Base-by-base conservation (phyloP, 2,113 vertebrate genomes). In the Danionella cerebrum region DNA sequence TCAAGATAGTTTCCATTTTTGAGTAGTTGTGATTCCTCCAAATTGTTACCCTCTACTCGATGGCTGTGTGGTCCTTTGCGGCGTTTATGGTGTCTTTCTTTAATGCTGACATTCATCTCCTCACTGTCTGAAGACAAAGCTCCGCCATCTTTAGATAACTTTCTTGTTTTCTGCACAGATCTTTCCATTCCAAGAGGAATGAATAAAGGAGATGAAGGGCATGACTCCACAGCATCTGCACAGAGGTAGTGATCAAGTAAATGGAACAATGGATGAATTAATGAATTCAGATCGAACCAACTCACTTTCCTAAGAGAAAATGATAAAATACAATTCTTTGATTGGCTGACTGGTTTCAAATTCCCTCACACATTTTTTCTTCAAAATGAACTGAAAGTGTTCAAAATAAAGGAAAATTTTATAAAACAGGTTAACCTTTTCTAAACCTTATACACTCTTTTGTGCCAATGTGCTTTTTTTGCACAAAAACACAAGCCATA, bases 201-300 rank as follows among this genome's bases (percentile, higher is more conserved):
- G 44, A 89, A 89, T 31, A 87, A 70, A 50, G 85, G 83, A 13
- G 86, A 85, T 35, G 87, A 88, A 45, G 78, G 74, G 60, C 82
- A 72, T 1, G 81, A 84, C 25, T 84, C 80, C 0, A 35, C 4
- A 27, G 67, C 25, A 63, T 71, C 84, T 85, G 70, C 5, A 22
- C 24, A 62, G 47, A 66, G 65, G 58, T 44, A 60, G 55, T 21
- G 7, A 36, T 6, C n/a, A n/a, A n/a, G n/a, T n/a, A n/a, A n/a
- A n/a, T n/a, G n/a, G n/a, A n/a, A n/a, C n/a, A n/a, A n/a, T n/a
- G n/a, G n/a, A n/a, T 13, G n/a, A 38, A 7, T 52, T 50, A 41
- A 6, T 73, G n/a, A 59, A 35, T 2, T 33, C 9, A 33, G 5
- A 33, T 33, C 29, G 3, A 5, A 33, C 1, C n/a, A n/a, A n/a